phyloP scores from a whole-genome alignment of 2,888 invertebrate species.

The Galerucella calmariensis region DNA sequence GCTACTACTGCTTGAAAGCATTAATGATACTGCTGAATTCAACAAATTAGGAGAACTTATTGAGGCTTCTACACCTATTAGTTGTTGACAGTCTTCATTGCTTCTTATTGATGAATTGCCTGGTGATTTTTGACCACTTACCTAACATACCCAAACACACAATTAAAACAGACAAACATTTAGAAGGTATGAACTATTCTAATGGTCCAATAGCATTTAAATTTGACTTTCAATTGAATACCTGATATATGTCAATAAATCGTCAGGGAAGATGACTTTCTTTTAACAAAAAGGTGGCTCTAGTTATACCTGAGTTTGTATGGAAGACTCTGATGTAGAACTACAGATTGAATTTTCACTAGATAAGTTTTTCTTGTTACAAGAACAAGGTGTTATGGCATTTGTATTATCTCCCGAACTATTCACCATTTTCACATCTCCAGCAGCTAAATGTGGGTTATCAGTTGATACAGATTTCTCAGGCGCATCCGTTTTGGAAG shows the following conservation, averaged over 20 bases:
- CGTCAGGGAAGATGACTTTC: not conserved
- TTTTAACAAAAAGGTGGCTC: not conserved
- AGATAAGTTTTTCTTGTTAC: slow-evolving; percentile 43
- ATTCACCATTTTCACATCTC: not conserved
- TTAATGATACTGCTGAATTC: slow-evolving; percentile 61
- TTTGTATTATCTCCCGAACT: slow-evolving; percentile 2
- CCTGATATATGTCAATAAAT: not conserved
- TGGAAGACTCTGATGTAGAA: slow-evolving; percentile 47
- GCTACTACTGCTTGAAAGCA: slow-evolving; percentile 63
- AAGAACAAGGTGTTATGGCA: slow-evolving; percentile 38
- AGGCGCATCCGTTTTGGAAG: slow-evolving; percentile 51
- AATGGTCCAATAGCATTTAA: too few relatives aligned
- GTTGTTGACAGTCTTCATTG: slow-evolving; percentile 51
- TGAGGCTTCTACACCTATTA: slow-evolving; percentile 60
- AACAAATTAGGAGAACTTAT: slow-evolving; percentile 64
- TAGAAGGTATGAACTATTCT: not conserved
- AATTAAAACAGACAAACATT: not conserved
- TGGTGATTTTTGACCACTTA: slow-evolving; percentile 48
- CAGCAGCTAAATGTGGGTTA: slow-evolving; percentile 2
- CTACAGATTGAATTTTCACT: slow-evolving; percentile 42
- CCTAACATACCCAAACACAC: slow-evolving; percentile 22
- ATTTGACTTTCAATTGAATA: too few relatives aligned
- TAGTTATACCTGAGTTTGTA: slow-evolving; percentile 46
- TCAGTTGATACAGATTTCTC: slow-evolving; percentile 47
- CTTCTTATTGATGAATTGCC: slow-evolving; percentile 44